phyloP scores from a whole-genome alignment of 2,888 invertebrate genomes.

The Raillietiella orientalis region DNA sequence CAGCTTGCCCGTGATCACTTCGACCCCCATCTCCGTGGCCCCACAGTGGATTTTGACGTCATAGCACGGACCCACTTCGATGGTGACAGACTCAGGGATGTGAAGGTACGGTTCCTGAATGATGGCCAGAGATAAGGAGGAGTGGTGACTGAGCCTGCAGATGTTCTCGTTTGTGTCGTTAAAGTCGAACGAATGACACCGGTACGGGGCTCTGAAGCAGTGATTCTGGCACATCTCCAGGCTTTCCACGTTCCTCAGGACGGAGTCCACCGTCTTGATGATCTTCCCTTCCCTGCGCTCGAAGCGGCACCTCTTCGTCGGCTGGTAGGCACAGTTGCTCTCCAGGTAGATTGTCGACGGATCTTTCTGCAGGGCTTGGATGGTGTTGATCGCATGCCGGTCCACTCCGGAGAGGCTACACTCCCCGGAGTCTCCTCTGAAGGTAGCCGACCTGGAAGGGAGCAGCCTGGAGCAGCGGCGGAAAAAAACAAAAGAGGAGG shows the following conservation, averaged over 20 bases:
- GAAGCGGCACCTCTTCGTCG: conserved; percentile 13
- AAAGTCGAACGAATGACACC: conserved; percentile 15
- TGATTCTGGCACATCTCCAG: conserved; percentile 60
- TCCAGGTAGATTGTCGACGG: conserved; percentile 13
- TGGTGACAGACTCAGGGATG: conserved; percentile 21
- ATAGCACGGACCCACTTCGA: conserved; percentile 71
- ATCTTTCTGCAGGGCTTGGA: conserved; percentile 8
- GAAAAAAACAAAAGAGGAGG: no score
- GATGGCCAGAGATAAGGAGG: conserved; percentile 12
- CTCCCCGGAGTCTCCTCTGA: conserved; percentile 46
- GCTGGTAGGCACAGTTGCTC: conserved; percentile 14
- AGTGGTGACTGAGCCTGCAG: conserved; percentile 15
- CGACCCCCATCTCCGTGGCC: conserved; percentile 58
- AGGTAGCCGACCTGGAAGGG: conserved; percentile 37
- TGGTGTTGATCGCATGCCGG: conserved; percentile 25
- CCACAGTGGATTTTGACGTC: conserved; percentile 77
- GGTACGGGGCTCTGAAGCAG: conserved; percentile 31
- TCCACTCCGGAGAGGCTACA: conserved; percentile 74
- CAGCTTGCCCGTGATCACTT: conserved; percentile 61
- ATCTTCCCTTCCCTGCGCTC: conserved; percentile 23
- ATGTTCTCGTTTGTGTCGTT: conserved; percentile 12
- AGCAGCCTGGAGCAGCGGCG: no score
- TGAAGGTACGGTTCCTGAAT: conserved; percentile 14
- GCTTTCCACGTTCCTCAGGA: conserved; percentile 40
- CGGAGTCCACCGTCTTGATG: conserved; percentile 13